phyloP scores from a whole-genome alignment of 2,113 vertebrate genomes.

The Anhinga anhinga region DNA sequence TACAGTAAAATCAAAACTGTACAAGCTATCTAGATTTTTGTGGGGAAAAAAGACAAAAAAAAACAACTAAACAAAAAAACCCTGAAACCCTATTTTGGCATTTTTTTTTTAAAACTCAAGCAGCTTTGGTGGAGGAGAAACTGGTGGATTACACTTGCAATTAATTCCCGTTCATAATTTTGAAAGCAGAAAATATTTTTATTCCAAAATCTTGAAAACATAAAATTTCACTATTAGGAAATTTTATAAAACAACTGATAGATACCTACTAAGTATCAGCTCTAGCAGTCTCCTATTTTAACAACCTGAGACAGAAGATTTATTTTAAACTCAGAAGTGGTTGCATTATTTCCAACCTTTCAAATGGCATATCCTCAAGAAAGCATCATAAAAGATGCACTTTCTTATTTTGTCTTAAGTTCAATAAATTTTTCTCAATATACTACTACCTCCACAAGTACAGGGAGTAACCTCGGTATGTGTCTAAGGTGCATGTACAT shows the following conservation, averaged over 20 bases:
- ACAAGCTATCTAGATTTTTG: not conserved
- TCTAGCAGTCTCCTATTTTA: not conserved
- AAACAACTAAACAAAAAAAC: too few relatives aligned
- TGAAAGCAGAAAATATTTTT: not conserved
- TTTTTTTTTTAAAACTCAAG: not conserved
- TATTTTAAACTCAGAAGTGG: not conserved
- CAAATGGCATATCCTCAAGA: not conserved
- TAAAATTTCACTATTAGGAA: not conserved
- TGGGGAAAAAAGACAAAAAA: not conserved
- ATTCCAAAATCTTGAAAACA: not conserved
- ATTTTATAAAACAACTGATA: not conserved
- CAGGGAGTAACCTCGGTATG: accelerated
- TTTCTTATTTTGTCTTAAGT: not conserved
- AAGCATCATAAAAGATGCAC: not conserved
- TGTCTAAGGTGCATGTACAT: not conserved
- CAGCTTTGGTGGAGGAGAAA: not conserved
- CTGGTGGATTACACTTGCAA: not conserved
- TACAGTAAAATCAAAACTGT: not conserved
- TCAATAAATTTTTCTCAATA: not conserved
- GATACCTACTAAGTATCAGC: not conserved
- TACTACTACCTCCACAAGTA: not conserved
- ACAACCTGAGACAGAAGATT: not conserved
- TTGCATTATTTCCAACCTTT: not conserved
- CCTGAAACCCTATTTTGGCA: not conserved
- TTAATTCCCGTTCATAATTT: not conserved